phyloP scores from a whole-genome alignment of 2,888 invertebrate genomes.

The Lucinisca nassula region DNA sequence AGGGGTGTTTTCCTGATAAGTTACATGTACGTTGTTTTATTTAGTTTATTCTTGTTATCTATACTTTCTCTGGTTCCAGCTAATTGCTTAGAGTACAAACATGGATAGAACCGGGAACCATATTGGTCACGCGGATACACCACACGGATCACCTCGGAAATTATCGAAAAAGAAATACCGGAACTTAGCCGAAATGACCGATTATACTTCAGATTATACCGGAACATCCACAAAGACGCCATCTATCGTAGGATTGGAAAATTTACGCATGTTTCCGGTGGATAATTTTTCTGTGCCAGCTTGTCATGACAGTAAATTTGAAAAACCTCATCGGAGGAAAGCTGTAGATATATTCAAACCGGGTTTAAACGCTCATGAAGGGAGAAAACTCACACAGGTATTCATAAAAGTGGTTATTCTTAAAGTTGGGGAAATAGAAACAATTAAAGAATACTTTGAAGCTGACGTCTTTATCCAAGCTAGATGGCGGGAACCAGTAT shows the following conservation, averaged over 20 bases:
- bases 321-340: background rate
- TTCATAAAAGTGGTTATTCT: constrained; percentile 74
- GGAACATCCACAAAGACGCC: constrained; percentile 42
- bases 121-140: background rate
- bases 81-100: too few species aligned
- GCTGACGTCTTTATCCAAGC: constrained; percentile 79
- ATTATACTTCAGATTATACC: background rate
- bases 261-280: constrained; percentile 36
- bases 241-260: constrained; percentile 60
- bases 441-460: constrained; percentile 77
- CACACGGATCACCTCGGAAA: background rate
- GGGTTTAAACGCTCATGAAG: background rate
- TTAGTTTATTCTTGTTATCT: too few species aligned
- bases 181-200: background rate
- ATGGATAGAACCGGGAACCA: background rate
- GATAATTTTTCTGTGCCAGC: constrained; percentile 26
- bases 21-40: too few species aligned
- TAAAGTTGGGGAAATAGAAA: constrained; percentile 79
- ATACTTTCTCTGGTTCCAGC: too few species aligned
- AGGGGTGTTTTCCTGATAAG: too few species aligned
- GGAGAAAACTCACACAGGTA: constrained; percentile 69
- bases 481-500: constrained; percentile 75
- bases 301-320: background rate
- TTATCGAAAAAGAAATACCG: background rate
- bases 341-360: constrained; percentile 25